Percentiles rank a stretch among this genome's conserved stretches.
Conservation (phyloP, 2,888 invertebrate genomes). For the Caenorhabditis sp. region DNA sequence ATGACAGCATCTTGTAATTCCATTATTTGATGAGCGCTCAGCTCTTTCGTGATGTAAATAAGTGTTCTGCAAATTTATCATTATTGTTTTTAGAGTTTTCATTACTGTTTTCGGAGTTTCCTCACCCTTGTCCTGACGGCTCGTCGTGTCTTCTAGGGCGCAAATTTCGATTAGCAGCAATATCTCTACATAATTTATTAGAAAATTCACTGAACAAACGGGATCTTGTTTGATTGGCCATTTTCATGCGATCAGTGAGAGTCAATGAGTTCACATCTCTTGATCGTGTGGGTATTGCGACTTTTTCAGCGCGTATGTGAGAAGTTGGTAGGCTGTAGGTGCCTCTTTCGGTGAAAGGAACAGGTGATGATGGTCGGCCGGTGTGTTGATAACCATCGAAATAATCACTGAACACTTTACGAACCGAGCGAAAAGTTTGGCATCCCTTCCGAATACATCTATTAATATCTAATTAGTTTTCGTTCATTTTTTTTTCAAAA, state of each 20-base stretch:
- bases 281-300: not conserved
- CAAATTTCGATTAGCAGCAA: constrained; percentile 24
- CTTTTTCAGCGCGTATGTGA: not conserved
- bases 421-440: constrained; percentile 48
- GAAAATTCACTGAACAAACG: constrained; percentile 25
- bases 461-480: no score
- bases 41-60: constrained; percentile 30
- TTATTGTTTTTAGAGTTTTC: no score
- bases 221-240: constrained; percentile 22
- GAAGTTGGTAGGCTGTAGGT: not conserved
- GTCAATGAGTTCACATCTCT: constrained; percentile 1
- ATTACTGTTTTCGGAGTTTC: no score
- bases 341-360: not conserved
- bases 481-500: not conserved
- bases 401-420: constrained; percentile 35
- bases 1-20: constrained; percentile 31
- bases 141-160: not conserved
- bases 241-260: constrained; percentile 17
- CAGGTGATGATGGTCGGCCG: not conserved
- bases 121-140: constrained; percentile 15
- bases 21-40: constrained; percentile 31
- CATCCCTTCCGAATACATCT: constrained; percentile 49
- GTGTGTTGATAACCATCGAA: not conserved
- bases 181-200: constrained; percentile 27
- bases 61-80: constrained; percentile 29